These are phyloP conservation scores for Cynocephalus volans DNA, from an alignment of 2,113 vertebrate species.

Conservation along the genomic window DNA sequence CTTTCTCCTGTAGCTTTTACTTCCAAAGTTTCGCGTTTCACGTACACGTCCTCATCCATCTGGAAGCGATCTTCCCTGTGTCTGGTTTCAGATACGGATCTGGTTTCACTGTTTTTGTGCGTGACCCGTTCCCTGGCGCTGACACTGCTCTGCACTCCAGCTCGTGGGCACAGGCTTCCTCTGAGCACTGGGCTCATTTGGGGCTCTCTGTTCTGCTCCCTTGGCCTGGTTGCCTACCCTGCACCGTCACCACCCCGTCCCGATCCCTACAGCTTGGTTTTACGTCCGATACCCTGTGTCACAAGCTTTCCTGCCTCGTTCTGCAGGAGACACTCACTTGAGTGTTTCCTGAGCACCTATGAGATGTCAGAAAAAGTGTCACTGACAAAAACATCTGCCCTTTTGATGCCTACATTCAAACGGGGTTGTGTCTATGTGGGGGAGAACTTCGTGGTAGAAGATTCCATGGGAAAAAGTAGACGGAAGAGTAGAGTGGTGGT, in stretches of 20 bases:
- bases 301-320: not conserved
- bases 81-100: not conserved
- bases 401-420: not conserved
- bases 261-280: too few relatives aligned
- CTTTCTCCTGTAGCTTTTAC: not conserved
- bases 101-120: not conserved
- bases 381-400: not conserved
- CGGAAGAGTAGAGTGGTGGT: not conserved
- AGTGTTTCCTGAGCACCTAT: not conserved
- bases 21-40: not conserved
- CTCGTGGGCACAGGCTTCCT: not conserved
- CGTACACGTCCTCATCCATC: not conserved
- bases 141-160: accelerated
- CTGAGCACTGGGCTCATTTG: not conserved
- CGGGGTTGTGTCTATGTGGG: not conserved
- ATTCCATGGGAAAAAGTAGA: accelerated
- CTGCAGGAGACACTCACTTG: not conserved
- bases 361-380: not conserved
- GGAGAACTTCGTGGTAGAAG: accelerated
- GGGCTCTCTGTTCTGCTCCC: not conserved
- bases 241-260: too few relatives aligned
- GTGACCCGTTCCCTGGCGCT: not conserved
- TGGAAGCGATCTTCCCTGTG: conserved; percentile 32
- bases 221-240: not conserved
- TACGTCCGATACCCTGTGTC: accelerated